Evolutionary conservation across 2,113 vertebrate genomes (phyloP).

Genomic region (Epinephelus fuscoguttatus): DNA sequence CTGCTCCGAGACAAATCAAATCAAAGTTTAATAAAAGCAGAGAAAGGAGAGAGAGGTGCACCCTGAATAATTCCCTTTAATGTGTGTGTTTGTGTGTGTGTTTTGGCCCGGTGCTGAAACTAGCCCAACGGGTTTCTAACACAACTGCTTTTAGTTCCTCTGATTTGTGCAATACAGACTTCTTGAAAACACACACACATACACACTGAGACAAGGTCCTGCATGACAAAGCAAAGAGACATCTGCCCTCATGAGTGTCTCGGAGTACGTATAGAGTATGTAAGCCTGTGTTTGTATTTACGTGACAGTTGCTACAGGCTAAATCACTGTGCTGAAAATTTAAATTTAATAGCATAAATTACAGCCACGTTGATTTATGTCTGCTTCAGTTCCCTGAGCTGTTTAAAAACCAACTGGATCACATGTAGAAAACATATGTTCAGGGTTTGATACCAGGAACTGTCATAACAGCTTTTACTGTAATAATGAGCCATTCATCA

Average conservation of each 20-base stretch:
- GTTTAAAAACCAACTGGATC: conserved; percentile 22
- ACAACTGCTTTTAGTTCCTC: conserved; percentile 34
- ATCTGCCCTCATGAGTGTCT: conserved; percentile 29
- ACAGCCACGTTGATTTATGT: conserved; percentile 47
- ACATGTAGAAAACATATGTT: conserved; percentile 18
- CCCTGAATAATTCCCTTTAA: conserved; percentile 82
- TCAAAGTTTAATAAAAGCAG: conserved; percentile 77
- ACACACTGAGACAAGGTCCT: not conserved
- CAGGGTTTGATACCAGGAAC: not conserved
- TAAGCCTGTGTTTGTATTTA: not conserved
- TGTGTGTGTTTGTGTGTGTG: conserved; percentile 48
- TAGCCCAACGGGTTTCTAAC: conserved; percentile 36
- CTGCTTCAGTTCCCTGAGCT: conserved; percentile 27
- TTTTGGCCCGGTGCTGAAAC: conserved; percentile 37
- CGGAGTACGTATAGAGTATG: not conserved
- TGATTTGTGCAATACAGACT: conserved; percentile 34
- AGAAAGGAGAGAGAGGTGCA: conserved; percentile 25
- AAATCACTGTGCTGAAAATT: conserved; percentile 29
- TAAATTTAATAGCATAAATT: conserved; percentile 41
- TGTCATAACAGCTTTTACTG: not conserved
- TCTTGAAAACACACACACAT: conserved; percentile 20
- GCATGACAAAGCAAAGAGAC: conserved; percentile 52
- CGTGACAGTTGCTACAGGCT: conserved; percentile 40
- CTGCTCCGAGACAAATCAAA: conserved; percentile 77
- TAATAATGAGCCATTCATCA: conserved; percentile 18